A percentile compares a stretch with the other conserved stretches of the same genome.
phyloP scores from a whole-genome alignment of 2,113 vertebrate species.

The Tamias sibiricus region DNA sequence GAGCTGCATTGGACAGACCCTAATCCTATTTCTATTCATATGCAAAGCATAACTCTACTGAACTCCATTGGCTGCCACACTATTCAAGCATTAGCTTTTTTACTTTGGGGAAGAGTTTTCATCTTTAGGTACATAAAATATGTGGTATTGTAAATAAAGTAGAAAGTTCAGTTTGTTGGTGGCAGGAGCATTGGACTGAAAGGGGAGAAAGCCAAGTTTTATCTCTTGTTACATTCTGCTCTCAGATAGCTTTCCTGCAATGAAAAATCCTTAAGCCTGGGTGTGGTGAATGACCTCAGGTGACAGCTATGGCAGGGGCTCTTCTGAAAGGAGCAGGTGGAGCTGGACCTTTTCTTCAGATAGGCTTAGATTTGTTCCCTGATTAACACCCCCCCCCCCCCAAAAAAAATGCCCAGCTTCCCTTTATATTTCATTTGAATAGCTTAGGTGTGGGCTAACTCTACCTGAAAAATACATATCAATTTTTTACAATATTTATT shows the following conservation, averaged over 20 bases:
- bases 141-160: conserved; percentile 28
- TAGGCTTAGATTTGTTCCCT: background rate
- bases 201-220: background rate
- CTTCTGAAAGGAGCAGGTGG: conserved; percentile 1
- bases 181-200: background rate
- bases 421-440: background rate
- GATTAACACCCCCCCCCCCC: accelerated
- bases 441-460: background rate
- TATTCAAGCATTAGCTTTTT: conserved; percentile 46
- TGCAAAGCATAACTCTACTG: background rate
- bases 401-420: background rate
- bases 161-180: background rate
- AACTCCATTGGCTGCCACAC: background rate
- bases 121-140: background rate
- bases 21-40: background rate
- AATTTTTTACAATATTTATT: background rate
- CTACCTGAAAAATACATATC: background rate
- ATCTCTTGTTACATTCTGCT: background rate
- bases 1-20: too few species aligned
- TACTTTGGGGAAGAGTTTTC: background rate
- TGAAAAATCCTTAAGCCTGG: background rate
- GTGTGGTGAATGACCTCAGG: background rate
- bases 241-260: background rate
- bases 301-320: background rate
- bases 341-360: background rate